These are phyloP conservation scores for Pseudorhiza aurosa DNA, from an alignment of 30 jellyfish, hydroid and myxozoan species.

Conservation along the genomic window DNA sequence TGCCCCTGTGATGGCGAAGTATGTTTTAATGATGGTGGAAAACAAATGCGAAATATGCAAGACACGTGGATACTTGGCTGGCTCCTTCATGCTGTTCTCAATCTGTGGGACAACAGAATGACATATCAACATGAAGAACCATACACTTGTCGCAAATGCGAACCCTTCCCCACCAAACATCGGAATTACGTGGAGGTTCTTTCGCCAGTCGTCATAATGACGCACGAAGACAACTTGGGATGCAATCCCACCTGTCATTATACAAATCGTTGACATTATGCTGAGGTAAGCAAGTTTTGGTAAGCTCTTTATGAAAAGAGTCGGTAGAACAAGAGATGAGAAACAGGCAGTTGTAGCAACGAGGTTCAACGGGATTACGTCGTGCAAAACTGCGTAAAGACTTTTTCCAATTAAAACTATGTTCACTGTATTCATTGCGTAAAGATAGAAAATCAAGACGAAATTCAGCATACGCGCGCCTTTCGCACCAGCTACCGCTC, in stretches of 20 bases:
- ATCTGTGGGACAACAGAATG: conserved; percentile 66
- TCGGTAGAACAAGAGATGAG: conserved; percentile 44
- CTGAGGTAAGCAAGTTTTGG: conserved; percentile 67
- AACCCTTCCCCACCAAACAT: conserved; percentile 40
- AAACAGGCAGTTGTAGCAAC: conserved; percentile 28
- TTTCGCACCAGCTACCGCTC: conserved; percentile 45
- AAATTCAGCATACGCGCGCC: conserved; percentile 55
- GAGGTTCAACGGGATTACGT: conserved; percentile 17
- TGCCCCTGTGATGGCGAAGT: conserved; percentile 64
- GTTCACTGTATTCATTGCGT: conserved; percentile 47
- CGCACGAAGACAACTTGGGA: conserved; percentile 37
- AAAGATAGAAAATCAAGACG: conserved; percentile 24
- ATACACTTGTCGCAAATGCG: conserved; percentile 56
- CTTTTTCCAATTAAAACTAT: conserved; percentile 52
- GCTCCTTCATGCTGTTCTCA: conserved; percentile 67
- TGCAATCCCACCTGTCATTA: conserved; percentile 49
- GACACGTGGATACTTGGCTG: conserved; percentile 14
- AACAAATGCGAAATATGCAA: conserved; percentile 24
- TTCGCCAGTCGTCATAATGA: conserved; percentile 42
- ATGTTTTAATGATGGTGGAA: conserved; percentile 32
- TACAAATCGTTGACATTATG: conserved; percentile 53
- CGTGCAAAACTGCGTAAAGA: conserved; percentile 25
- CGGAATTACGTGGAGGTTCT: conserved; percentile 45
- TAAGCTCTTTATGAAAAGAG: conserved; percentile 56
- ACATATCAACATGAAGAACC: conserved; percentile 27